Base-by-base conservation (phyloP, 2,797 vertebrate species). In the Syndactyla subalaris region DNA sequence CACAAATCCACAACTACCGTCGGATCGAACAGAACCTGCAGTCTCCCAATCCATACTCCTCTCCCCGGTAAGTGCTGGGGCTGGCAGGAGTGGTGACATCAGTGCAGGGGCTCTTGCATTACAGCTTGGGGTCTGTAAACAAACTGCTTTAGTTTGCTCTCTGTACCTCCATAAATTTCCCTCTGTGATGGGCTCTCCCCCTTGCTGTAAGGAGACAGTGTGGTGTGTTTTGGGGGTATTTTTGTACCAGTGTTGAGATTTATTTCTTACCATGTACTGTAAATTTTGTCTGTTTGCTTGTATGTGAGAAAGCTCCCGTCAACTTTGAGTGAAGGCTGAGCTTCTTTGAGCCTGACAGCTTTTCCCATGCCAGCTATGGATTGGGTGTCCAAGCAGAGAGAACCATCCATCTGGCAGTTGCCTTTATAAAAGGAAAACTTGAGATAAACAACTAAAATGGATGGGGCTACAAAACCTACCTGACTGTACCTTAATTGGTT, bases 1-100 rank as follows among this genome's bases (percentile, higher is more conserved):
- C 99, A 0, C 99, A 99, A 90, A 98, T 99, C 78, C 98, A 98
- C 26, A 99, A 99, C 97, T 99, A 99, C 97, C 98, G 98, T 55
- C 98, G 99, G 39, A 99, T 99, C 9, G 98, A 99, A 80, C 98
- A 99, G 97, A 99, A 99, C 92, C 97, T 99, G 49, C 98, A 99
- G 78, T 98, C 98, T 3, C 98, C 98, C 49, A 97, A 97, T 62
- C 99, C 98, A 3, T 97, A 97, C 71, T 66, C 97, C 87, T 98
- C 97, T 32, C 98, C 98, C 24, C 98, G 98, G 99, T 98, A 88
- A 93, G 98, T 96, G 75, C 91, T 68, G 85, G 62, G 46, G 58
- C 59, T 77, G 74, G 38, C 10, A 27, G 3, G 3, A 66, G 61
- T 32, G 45, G 19, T 52, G 27, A 8, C 1, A 0, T 24, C 51